phyloP scores from a whole-genome alignment of 2,113 vertebrate species.

The Capricornis sumatraensis region DNA sequence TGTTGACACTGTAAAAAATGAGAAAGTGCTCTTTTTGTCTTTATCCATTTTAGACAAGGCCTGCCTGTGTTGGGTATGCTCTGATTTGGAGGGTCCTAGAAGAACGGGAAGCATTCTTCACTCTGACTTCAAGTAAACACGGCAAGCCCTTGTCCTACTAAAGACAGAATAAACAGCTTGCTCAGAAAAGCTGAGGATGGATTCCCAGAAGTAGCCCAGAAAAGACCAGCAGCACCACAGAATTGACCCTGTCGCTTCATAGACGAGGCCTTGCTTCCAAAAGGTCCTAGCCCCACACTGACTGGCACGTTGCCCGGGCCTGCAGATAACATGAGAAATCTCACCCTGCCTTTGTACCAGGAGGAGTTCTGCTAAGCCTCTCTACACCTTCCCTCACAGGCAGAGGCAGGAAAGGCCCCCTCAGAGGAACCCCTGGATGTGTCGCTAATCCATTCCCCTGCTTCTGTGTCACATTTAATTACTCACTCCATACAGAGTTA shows the following conservation, averaged over 20 bases:
- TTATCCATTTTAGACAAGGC: not conserved
- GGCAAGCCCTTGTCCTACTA: not conserved
- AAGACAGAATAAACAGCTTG: not conserved
- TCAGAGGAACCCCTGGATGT: conserved; percentile 59
- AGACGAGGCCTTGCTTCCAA: not conserved
- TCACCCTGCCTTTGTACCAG: conserved; percentile 30
- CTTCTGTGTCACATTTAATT: conserved; percentile 81
- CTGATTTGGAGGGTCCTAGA: not conserved
- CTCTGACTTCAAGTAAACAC: not conserved
- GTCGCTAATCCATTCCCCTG: conserved; percentile 74
- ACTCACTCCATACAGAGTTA: conserved; percentile 74
- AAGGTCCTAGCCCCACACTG: not conserved
- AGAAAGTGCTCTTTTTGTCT: not conserved
- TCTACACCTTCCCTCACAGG: conserved; percentile 33
- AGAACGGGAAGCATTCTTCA: not conserved
- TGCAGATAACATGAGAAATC: not conserved
- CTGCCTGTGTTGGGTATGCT: not conserved
- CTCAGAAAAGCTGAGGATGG: not conserved
- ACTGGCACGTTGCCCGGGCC: not conserved
- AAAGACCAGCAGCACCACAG: not conserved
- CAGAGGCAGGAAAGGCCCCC: conserved; percentile 51
- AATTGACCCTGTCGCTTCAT: not conserved
- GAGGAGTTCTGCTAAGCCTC: conserved; percentile 62
- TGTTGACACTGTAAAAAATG: not conserved
- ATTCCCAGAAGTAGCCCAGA: not conserved